Evolutionary conservation across 2,888 invertebrate species (phyloP).

Genomic region (Drosophila prostipennis): DNA sequence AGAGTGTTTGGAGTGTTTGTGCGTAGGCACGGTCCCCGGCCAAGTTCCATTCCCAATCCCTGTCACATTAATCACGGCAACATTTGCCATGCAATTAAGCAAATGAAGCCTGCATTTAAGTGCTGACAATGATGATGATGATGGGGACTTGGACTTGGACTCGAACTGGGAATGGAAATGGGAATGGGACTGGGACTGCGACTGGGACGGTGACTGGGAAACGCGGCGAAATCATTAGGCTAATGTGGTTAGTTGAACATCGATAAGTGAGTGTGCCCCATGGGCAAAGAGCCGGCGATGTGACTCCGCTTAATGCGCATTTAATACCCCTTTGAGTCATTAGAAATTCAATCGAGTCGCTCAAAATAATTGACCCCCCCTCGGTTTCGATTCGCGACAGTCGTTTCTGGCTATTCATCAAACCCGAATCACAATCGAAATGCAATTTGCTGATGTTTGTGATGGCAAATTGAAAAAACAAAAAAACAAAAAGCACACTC

Average conservation of each 20-base stretch:
- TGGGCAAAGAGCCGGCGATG: conserved; percentile 46
- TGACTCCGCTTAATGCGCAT: conserved; percentile 57
- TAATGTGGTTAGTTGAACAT: conserved; percentile 62
- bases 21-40: conserved; percentile 51
- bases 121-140: conserved; percentile 65
- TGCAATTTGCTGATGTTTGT: conserved; percentile 52
- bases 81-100: conserved; percentile 75
- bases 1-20: conserved; percentile 30
- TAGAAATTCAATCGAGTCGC: conserved; percentile 50
- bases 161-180: conserved; percentile 16
- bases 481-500: conserved; percentile 39
- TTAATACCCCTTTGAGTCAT: conserved; percentile 58
- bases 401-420: conserved; percentile 49
- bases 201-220: conserved; percentile 16
- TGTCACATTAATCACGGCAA: conserved; percentile 69
- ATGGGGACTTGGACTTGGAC: conserved; percentile 30
- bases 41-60: conserved; percentile 40
- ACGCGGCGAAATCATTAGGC: conserved; percentile 72
- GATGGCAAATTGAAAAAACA: conserved; percentile 45
- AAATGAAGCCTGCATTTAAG: conserved; percentile 77
- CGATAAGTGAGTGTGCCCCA: conserved; percentile 63
- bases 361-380: conserved; percentile 26
- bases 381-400: conserved; percentile 33
- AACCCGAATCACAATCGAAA: conserved; percentile 61
- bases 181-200: conserved; percentile 5